These are phyloP conservation scores for Phyllotreta striolata DNA, from an alignment of 2,888 invertebrate genomes.

Conservation along the genomic window DNA sequence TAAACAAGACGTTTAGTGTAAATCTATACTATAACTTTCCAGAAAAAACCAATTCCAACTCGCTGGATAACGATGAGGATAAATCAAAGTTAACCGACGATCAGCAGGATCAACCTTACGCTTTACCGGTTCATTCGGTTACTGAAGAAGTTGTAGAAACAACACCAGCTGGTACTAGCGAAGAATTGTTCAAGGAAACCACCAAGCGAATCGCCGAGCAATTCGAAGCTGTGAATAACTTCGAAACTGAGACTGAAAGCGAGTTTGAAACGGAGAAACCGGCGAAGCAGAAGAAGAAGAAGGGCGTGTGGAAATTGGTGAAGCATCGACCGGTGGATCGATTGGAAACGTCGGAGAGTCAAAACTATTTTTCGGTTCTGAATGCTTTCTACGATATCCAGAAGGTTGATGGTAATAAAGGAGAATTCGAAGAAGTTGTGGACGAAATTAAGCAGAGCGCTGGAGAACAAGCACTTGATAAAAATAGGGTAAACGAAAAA, in stretches of 20 bases:
- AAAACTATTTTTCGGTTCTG: slow-evolving; percentile 66
- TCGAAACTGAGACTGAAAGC: slow-evolving; percentile 32
- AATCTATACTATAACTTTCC: not conserved
- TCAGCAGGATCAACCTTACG: slow-evolving; percentile 29
- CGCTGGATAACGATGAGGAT: slow-evolving; percentile 16
- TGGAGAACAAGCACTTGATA: not conserved
- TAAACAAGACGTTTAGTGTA: not conserved
- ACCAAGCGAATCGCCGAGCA: slow-evolving; percentile 36
- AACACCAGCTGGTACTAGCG: slow-evolving; percentile 30
- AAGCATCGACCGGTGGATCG: slow-evolving; percentile 72
- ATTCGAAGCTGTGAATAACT: slow-evolving; percentile 41
- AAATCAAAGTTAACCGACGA: not conserved
- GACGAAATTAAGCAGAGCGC: slow-evolving; percentile 25
- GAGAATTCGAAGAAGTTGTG: slow-evolving; percentile 21
- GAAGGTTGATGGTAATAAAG: slow-evolving; percentile 12
- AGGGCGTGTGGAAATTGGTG: slow-evolving; percentile 79
- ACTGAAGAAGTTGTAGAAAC: slow-evolving; percentile 44
- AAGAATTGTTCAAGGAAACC: slow-evolving; percentile 36
- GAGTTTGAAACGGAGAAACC: slow-evolving; percentile 34
- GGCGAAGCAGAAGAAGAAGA: slow-evolving; percentile 62
- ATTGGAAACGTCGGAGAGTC: slow-evolving; percentile 82
- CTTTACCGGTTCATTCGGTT: slow-evolving; percentile 27
- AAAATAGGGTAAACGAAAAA: not conserved
- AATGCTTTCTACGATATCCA: slow-evolving; percentile 29
- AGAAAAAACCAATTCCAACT: slow-evolving; percentile 29